Percentiles rank a stretch among this genome's conserved stretches.
Evolutionary conservation across 2,888 invertebrate species (phyloP).

Genomic region (Conomelus anceps): DNA sequence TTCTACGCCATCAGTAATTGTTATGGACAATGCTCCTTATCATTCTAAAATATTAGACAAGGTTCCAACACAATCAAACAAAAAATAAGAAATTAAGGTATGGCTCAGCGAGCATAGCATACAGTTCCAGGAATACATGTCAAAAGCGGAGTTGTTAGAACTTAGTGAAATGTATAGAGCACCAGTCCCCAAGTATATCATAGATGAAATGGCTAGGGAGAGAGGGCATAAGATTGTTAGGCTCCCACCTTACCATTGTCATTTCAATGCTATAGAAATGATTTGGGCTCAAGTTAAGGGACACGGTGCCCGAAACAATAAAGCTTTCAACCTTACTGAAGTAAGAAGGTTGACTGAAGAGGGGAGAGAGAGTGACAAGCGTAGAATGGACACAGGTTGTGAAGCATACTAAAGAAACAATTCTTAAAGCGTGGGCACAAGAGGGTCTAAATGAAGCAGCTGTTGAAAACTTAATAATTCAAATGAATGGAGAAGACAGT

Average conservation of each 20-base stretch:
- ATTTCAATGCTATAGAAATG: conserved; percentile 15
- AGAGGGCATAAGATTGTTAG: too few relatives aligned
- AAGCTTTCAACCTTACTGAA: too few relatives aligned
- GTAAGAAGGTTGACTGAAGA: too few relatives aligned
- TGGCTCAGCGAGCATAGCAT: background rate
- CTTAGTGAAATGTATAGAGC: background rate
- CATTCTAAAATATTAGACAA: conserved; percentile 14
- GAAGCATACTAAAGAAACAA: too few relatives aligned
- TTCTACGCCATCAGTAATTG: conserved; percentile 4
- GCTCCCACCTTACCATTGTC: conserved; percentile 19
- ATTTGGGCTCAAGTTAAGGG: conserved; percentile 20
- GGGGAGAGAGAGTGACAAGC: too few relatives aligned
- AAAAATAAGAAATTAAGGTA: background rate
- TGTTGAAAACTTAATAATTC: too few relatives aligned
- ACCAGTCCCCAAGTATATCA: too few relatives aligned
- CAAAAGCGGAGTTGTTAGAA: background rate
- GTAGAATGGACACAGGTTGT: too few relatives aligned
- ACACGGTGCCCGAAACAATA: conserved; percentile 1
- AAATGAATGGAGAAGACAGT: too few relatives aligned
- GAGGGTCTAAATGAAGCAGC: too few relatives aligned
- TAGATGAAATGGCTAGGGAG: too few relatives aligned
- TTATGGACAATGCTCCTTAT: conserved; percentile 22
- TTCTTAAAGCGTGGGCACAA: too few relatives aligned
- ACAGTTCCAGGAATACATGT: background rate
- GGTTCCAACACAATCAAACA: background rate